Percentiles rank a stretch among this genome's conserved stretches.
These are phyloP conservation scores for Scaeva pyrastri DNA, from an alignment of 2,888 invertebrate species.

Conservation along the genomic window DNA sequence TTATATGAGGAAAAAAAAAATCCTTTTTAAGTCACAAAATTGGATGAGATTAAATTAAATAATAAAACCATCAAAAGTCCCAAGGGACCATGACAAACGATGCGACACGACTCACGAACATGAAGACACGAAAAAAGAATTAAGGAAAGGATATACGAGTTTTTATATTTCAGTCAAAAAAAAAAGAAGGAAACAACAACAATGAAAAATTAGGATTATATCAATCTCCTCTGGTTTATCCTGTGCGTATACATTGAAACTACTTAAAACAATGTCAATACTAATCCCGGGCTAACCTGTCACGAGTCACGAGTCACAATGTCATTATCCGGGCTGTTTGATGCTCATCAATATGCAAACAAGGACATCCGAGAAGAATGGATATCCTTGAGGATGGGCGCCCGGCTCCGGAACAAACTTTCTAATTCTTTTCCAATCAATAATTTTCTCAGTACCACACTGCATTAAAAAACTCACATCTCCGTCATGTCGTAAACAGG, in stretches of 20 bases:
- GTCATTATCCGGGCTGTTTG: constrained; percentile 9
- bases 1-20: neutral
- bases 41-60: constrained; percentile 64
- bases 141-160: constrained; percentile 24
- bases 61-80: constrained; percentile 53
- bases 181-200: neutral
- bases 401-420: constrained; percentile 41
- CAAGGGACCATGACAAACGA: constrained; percentile 23
- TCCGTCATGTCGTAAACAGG: neutral
- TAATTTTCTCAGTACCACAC: constrained; percentile 63
- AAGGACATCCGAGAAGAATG: constrained; percentile 35
- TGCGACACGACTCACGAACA: neutral
- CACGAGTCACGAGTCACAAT: constrained; percentile 38
- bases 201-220: constrained; percentile 34
- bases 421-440: constrained; percentile 70
- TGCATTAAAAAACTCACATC: constrained; percentile 33
- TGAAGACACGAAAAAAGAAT: constrained; percentile 54
- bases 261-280: constrained; percentile 68
- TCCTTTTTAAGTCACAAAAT: constrained; percentile 42
- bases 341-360: constrained; percentile 66
- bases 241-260: constrained; percentile 14
- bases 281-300: constrained; percentile 49
- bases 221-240: constrained; percentile 23
- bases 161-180: no score
- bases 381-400: neutral